A percentile compares a stretch with the other conserved stretches of the same genome.
Conservation (phyloP, 2,113 vertebrate species). For the Camelus bactrianus region DNA sequence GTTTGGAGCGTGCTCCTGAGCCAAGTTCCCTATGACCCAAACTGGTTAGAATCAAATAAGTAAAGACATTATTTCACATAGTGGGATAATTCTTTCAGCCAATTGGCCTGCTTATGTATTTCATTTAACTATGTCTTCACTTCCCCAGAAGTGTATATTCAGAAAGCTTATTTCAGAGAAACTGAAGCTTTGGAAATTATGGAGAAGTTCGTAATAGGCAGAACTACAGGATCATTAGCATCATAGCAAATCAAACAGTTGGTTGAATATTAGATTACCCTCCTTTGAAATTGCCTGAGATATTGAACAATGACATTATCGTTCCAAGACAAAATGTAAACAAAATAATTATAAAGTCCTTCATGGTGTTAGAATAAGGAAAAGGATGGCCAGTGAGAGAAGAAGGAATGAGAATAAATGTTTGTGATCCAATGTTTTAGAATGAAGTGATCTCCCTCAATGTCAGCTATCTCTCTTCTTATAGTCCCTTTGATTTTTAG, state of each 20-base stretch:
- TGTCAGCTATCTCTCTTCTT: not conserved
- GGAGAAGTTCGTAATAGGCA: not conserved
- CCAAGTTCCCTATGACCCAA: not conserved
- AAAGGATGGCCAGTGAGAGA: not conserved
- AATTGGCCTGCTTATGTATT: not conserved
- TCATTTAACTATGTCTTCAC: not conserved
- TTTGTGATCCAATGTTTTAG: not conserved
- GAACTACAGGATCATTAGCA: not conserved
- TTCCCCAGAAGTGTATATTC: not conserved
- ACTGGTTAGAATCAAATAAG: not conserved
- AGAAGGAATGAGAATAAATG: not conserved
- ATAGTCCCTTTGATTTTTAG: not conserved
- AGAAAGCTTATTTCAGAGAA: not conserved
- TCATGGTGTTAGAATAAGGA: not conserved
- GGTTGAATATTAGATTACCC: not conserved
- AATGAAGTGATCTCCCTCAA: not conserved
- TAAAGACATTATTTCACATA: not conserved
- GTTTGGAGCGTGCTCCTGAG: not conserved
- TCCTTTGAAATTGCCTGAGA: not conserved
- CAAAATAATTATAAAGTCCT: not conserved
- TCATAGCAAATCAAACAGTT: not conserved
- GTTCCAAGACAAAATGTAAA: not conserved
- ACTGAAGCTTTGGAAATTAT: not conserved
- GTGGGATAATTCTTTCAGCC: not conserved
- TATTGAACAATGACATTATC: not conserved